Percentiles rank a stretch among this genome's conserved stretches.
phyloP scores from a whole-genome alignment of 2,113 vertebrate species.

The Eublepharis macularius region DNA sequence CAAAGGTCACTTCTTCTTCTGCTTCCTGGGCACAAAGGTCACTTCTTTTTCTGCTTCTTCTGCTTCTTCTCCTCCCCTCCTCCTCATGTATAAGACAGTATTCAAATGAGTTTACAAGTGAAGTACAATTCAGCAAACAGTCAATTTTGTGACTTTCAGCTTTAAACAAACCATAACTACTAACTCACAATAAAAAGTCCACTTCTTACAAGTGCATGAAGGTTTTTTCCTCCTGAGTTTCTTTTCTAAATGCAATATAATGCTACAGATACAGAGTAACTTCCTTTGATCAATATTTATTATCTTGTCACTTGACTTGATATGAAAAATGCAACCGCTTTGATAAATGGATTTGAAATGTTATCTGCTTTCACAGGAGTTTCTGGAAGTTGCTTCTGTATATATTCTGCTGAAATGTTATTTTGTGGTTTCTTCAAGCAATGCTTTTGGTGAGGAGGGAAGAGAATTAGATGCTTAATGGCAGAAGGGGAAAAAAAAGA shows the following conservation, averaged over 20 bases:
- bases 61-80: too few species aligned
- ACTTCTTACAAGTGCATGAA: slow-evolving; percentile 16
- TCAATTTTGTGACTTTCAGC: neutral
- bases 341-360: slow-evolving; percentile 52
- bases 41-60: too few species aligned
- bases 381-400: slow-evolving; percentile 39
- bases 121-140: neutral
- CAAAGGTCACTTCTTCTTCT: too few species aligned
- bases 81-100: neutral
- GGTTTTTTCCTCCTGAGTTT: slow-evolving; percentile 30
- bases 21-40: too few species aligned
- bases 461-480: neutral
- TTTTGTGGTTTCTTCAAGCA: slow-evolving; percentile 37
- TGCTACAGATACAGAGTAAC: slow-evolving; percentile 24
- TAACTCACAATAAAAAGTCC: slow-evolving; percentile 24
- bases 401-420: slow-evolving; percentile 19
- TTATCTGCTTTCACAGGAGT: slow-evolving; percentile 48
- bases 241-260: slow-evolving; percentile 38
- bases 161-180: slow-evolving; percentile 19
- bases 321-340: slow-evolving; percentile 55
- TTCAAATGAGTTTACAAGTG: neutral
- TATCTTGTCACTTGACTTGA: slow-evolving; percentile 46
- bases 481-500: neutral
- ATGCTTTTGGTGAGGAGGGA: neutral
- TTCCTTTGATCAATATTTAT: slow-evolving; percentile 62